Base-by-base conservation (phyloP, 2,113 vertebrate species). In the Sander vitreus region DNA sequence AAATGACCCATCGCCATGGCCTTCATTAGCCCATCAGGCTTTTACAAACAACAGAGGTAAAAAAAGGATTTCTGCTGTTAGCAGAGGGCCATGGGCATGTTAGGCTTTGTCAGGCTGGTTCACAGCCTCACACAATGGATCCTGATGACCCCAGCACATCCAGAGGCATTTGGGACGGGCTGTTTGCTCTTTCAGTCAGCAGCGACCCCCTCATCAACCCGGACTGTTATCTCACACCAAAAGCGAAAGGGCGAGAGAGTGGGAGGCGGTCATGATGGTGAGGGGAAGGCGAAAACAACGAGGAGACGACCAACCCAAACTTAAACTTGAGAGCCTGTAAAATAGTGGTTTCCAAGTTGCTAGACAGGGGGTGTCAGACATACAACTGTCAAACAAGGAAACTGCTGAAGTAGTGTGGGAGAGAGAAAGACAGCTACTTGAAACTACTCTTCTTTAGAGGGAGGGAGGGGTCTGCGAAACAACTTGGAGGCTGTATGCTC, bases 311-410 rank as follows among this genome's bases (percentile, higher is more conserved):
- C 71, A 48, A 60, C 21, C 64, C 66, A 30, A 51, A 85, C 81
- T 78, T 73, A 66, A 63, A 76, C 81, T 81, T 23, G 69, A 81
- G 65, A 74, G 79, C 73, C 67, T 78, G 84, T 82, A 85, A 88
- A 91, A 92, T 85, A 80, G 73, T 55, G 69, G 85, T 85, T 89
- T 89, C 90, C 88, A 85, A 90, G 83, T 89, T 81, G 74, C 57
- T 30, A 85, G 68, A 86, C 73, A 77, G 60, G 53, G 77, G 71
- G 83, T 91, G 92, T 88, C 88, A 86, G 88, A 69, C 85, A 92
- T 89, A 84, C 92, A 93, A 88, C 90, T 93, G 89, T 92, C 90
- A 93, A 86, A 90, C 76, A 77, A 57, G 78, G 80, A 89, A 93
- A 84, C 81, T 85, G 89, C 86, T 83, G 78, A 76, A 45, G 75